A percentile compares a stretch with the other conserved stretches of the same genome.
Evolutionary conservation across 2,113 vertebrate species (phyloP).

Genomic region (Cyprinodon brontotheroides): DNA sequence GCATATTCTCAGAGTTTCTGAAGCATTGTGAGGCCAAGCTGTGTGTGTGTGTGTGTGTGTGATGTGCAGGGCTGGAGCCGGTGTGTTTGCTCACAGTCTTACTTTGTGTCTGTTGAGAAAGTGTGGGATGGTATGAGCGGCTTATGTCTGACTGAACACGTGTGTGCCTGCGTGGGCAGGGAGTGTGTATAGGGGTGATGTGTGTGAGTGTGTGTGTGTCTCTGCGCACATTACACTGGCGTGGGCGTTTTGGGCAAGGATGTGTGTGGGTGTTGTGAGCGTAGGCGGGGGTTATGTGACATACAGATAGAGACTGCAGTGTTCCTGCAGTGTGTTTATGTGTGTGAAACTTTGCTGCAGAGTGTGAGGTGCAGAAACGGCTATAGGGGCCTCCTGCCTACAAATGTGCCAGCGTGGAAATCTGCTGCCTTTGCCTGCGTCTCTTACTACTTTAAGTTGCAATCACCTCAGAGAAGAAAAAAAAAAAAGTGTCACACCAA

Average conservation of each 20-base stretch:
- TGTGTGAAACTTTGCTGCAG: conserved; percentile 70
- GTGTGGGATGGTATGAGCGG: conserved; percentile 76
- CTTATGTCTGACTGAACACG: conserved; percentile 79
- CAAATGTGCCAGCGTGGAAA: conserved; percentile 57
- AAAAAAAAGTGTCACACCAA: conserved; percentile 24
- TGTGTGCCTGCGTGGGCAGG: conserved; percentile 70
- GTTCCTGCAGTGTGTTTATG: conserved; percentile 68
- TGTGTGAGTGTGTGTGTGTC: conserved; percentile 62
- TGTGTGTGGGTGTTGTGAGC: conserved; percentile 71
- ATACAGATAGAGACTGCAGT: conserved; percentile 73
- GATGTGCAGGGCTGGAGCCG: conserved; percentile 10
- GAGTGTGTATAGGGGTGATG: conserved; percentile 68
- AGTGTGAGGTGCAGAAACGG: conserved; percentile 44
- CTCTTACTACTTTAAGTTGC: conserved; percentile 19
- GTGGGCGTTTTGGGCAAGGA: conserved; percentile 78
- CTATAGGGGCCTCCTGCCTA: conserved; percentile 64
- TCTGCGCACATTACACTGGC: conserved; percentile 58
- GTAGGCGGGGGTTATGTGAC: conserved; percentile 76
- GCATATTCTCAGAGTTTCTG: conserved; percentile 27
- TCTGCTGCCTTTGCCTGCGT: conserved; percentile 42
- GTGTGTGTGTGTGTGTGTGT: conserved; percentile 14
- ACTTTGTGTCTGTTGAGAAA: conserved; percentile 74
- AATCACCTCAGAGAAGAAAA: conserved; percentile 26
- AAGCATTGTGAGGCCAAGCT: conserved; percentile 24
- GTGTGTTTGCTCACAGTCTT: conserved; percentile 60